A percentile compares a stretch with the other conserved stretches of the same genome.
These are phyloP conservation scores for Drosophila santomea DNA, from an alignment of 1,140 invertebrate species.

Conservation along the genomic window DNA sequence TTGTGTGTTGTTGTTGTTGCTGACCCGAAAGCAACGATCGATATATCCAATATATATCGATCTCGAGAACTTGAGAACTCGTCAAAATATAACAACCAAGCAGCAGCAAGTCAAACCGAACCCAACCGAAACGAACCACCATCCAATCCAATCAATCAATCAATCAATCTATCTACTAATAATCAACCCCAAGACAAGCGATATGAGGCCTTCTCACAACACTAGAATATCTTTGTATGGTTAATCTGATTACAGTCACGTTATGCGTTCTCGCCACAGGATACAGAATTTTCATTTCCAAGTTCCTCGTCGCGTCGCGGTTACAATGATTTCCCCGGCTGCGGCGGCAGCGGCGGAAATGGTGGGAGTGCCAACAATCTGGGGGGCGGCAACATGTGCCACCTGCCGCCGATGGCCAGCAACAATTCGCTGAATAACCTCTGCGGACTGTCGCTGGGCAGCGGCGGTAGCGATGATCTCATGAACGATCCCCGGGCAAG, in stretches of 20 bases:
- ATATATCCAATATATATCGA: constrained; percentile 6
- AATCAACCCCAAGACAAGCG: constrained; percentile 45
- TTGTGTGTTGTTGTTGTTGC: constrained; percentile 44
- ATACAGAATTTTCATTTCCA: constrained; percentile 85
- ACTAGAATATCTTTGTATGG: constrained; percentile 80
- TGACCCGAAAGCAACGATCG: constrained; percentile 11
- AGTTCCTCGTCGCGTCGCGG: constrained; percentile 77
- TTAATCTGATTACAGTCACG: constrained; percentile 84
- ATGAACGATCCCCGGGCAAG: constrained; percentile 68
- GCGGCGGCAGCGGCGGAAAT: constrained; percentile 57
- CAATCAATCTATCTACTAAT: constrained; percentile 4
- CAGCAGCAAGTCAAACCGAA: constrained; percentile 13
- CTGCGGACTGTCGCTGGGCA: constrained; percentile 67
- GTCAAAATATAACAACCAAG: constrained; percentile 17
- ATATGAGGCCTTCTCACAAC: constrained; percentile 78
- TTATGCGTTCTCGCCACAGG: constrained; percentile 85
- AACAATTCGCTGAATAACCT: constrained; percentile 82
- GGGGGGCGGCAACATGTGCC: constrained; percentile 74
- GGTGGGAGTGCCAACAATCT: constrained; percentile 73
- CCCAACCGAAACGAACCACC: constrained; percentile 22
- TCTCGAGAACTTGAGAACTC: not conserved
- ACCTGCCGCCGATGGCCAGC: constrained; percentile 78
- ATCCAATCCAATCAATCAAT: constrained; percentile 11
- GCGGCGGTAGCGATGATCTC: constrained; percentile 70
- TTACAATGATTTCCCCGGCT: constrained; percentile 79